Conservation (phyloP, 2,888 invertebrate genomes). For the Sminthurides aquaticus region DNA sequence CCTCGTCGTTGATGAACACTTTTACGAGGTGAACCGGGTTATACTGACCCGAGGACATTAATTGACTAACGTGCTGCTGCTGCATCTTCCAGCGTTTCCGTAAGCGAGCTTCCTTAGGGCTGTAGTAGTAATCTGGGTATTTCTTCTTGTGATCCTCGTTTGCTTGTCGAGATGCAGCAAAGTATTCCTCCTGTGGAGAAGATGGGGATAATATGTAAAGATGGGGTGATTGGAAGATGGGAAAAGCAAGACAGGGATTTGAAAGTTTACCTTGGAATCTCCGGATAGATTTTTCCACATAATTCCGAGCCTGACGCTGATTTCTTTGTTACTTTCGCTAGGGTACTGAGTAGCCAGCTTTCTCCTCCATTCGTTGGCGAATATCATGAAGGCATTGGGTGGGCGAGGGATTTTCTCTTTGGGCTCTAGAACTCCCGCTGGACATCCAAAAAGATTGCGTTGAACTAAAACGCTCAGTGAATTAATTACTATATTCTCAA, state of each 20-base stretch:
- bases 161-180: slow-evolving; percentile 52
- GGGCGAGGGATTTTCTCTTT: slow-evolving; percentile 53
- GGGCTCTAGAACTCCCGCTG: slow-evolving; percentile 31
- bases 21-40: slow-evolving; percentile 35
- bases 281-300: slow-evolving; percentile 55
- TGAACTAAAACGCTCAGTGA: slow-evolving; percentile 27
- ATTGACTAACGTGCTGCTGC: slow-evolving; percentile 34
- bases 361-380: slow-evolving; percentile 57
- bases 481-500: slow-evolving; percentile 27
- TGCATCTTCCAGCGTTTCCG: slow-evolving; percentile 48
- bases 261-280: slow-evolving; percentile 49
- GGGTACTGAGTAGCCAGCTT: slow-evolving; percentile 54
- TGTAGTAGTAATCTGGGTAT: slow-evolving; percentile 60
- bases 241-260: neutral
- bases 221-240: neutral
- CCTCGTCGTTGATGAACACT: slow-evolving; percentile 33
- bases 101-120: slow-evolving; percentile 57
- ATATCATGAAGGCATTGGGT: slow-evolving; percentile 59
- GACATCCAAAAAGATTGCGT: slow-evolving; percentile 8
- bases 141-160: slow-evolving; percentile 57
- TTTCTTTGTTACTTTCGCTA: slow-evolving; percentile 57
- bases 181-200: slow-evolving; percentile 50
- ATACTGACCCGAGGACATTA: slow-evolving; percentile 31
- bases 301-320: slow-evolving; percentile 55
- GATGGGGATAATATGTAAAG: neutral